phyloP scores from a whole-genome alignment of 2,888 invertebrate genomes.

The Minunthozetes semirufus region DNA sequence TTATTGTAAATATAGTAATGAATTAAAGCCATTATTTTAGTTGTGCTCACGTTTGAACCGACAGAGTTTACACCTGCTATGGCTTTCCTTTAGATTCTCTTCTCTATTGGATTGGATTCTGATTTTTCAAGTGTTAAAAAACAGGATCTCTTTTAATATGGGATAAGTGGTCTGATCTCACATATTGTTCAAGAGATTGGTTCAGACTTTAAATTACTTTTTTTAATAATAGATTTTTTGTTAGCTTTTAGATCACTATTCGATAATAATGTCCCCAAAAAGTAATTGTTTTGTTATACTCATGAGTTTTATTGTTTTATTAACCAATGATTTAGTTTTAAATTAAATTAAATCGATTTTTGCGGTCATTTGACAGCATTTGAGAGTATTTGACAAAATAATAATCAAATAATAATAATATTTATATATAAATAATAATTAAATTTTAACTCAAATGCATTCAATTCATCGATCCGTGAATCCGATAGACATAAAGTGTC shows the following conservation, averaged over 20 bases:
- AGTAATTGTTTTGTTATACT: background rate
- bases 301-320: background rate
- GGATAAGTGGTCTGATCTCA: background rate
- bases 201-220: background rate
- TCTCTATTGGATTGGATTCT: background rate
- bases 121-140: constrained; percentile 4
- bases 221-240: background rate
- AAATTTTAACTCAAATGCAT: background rate
- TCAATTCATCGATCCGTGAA: background rate
- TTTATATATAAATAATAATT: constrained; percentile 12
- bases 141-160: constrained; percentile 8
- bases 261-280: constrained; percentile 1
- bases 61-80: constrained; percentile 14
- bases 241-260: background rate
- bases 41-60: constrained; percentile 10
- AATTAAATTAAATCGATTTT: constrained; percentile 10
- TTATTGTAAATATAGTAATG: constrained; percentile 13
- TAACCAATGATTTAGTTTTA: background rate
- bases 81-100: background rate
- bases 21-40: constrained; percentile 26
- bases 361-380: background rate
- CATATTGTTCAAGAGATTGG: background rate
- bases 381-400: too few relatives aligned
- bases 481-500: background rate
- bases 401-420: too few relatives aligned